These are phyloP conservation scores for Zelleria hepariella DNA, from an alignment of 2,888 invertebrate species.

Conservation along the genomic window DNA sequence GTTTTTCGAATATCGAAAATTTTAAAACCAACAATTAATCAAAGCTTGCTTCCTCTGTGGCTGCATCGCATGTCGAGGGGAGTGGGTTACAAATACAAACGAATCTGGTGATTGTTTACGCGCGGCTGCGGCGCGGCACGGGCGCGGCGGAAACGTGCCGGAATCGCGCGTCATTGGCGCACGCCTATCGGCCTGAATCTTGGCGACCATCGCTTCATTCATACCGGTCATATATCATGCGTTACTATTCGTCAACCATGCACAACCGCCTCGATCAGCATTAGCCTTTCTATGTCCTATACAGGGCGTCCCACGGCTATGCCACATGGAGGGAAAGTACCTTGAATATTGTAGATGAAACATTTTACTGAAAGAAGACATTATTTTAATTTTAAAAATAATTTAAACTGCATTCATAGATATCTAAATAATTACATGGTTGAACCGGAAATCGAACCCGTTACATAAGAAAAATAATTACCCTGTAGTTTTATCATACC, in stretches of 20 bases:
- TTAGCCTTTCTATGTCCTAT: neutral
- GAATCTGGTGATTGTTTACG: slow-evolving; percentile 46
- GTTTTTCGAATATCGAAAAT: neutral
- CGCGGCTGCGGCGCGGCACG: slow-evolving; percentile 36
- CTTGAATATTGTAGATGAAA: too few relatives aligned
- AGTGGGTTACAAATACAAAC: neutral
- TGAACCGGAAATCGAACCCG: too few relatives aligned
- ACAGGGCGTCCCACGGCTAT: too few relatives aligned
- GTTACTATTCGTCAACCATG: slow-evolving; percentile 23
- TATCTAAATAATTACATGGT: too few relatives aligned
- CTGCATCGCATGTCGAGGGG: neutral
- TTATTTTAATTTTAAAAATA: too few relatives aligned
- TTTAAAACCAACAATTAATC: neutral
- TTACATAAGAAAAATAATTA: too few relatives aligned
- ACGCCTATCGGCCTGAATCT: slow-evolving; percentile 35
- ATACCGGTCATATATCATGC: slow-evolving; percentile 30
- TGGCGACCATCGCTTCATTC: slow-evolving; percentile 50
- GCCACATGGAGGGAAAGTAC: too few relatives aligned
- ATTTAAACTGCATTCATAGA: too few relatives aligned
- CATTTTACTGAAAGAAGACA: too few relatives aligned
- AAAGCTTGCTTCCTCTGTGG: neutral
- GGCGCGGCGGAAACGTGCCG: slow-evolving; percentile 58
- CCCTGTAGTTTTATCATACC: too few relatives aligned
- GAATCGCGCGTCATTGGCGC: slow-evolving; percentile 67
- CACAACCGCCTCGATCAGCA: neutral